Conservation (phyloP, 2,888 invertebrate species). For the Amblyteles armatorius region DNA sequence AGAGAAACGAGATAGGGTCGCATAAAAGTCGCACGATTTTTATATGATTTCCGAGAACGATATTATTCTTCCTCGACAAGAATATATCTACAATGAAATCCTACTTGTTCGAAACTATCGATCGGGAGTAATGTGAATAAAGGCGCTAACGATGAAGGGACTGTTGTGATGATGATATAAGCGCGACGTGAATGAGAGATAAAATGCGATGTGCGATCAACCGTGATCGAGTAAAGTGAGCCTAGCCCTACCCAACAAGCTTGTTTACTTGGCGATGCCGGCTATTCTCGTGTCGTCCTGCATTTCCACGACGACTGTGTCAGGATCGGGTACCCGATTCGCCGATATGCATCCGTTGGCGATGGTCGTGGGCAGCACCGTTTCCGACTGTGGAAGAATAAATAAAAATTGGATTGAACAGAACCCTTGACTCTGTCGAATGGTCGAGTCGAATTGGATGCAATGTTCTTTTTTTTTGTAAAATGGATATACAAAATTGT, state of each 20-base stretch:
- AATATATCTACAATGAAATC: constrained; percentile 12
- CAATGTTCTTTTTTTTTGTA: too few species aligned
- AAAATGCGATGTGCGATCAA: constrained; percentile 63
- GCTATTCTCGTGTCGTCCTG: constrained; percentile 82
- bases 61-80: background rate
- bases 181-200: constrained; percentile 44
- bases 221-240: constrained; percentile 75
- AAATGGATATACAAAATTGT: too few species aligned
- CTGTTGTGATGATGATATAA: constrained; percentile 33
- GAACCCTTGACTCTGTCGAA: background rate
- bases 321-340: constrained; percentile 83
- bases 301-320: constrained; percentile 83
- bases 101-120: constrained; percentile 2
- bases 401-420: background rate
- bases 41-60: constrained; percentile 49
- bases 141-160: constrained; percentile 40
- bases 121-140: constrained; percentile 2
- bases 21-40: constrained; percentile 57
- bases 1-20: constrained; percentile 62
- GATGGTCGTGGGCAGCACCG: constrained; percentile 81
- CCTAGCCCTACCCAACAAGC: constrained; percentile 84
- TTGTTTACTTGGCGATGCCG: constrained; percentile 84
- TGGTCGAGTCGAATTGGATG: background rate
- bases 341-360: constrained; percentile 83
- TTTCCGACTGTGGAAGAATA: constrained; percentile 78